Evolutionary conservation across 2,797 vertebrate genomes (phyloP).

Genomic region (Astyanax mexicanus): DNA sequence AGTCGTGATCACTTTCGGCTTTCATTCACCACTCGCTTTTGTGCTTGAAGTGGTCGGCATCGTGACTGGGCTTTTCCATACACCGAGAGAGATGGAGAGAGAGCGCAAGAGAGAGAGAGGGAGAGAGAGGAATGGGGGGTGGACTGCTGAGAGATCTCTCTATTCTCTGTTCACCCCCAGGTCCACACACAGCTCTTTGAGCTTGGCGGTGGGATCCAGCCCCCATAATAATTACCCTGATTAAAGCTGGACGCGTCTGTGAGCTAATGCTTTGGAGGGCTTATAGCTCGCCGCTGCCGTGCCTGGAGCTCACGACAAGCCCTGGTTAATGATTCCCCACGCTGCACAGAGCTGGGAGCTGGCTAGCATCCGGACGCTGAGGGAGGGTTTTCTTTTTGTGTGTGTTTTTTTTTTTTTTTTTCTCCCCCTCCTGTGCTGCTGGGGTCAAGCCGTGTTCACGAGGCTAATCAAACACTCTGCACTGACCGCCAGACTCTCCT

Average conservation of each 20-base stretch:
- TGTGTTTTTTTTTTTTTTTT: no score
- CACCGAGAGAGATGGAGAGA: conserved; percentile 11
- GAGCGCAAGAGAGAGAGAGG: neutral
- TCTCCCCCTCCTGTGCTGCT: neutral
- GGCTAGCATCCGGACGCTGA: conserved; percentile 10
- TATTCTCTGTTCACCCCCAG: conserved; percentile 18
- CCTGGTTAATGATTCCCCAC: conserved; percentile 28
- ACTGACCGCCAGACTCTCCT: neutral
- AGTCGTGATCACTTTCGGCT: conserved; percentile 49
- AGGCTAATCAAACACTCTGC: conserved; percentile 37
- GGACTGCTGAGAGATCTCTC: conserved; percentile 33
- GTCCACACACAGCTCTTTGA: conserved; percentile 14
- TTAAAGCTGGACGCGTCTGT: conserved; percentile 17
- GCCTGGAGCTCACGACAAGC: conserved; percentile 3
- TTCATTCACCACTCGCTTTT: conserved; percentile 37
- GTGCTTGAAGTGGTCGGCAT: conserved; percentile 55
- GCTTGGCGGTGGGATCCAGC: conserved; percentile 15
- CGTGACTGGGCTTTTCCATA: conserved; percentile 55
- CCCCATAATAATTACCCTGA: conserved; percentile 11
- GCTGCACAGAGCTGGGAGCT: neutral
- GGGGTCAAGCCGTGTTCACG: conserved; percentile 27
- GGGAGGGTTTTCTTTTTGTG: neutral
- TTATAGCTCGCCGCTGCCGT: neutral
- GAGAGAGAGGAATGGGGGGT: neutral
- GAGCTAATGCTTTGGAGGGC: conserved; percentile 17